phyloP scores from a whole-genome alignment of 2,797 vertebrate genomes.

The Semotilus atromaculatus region DNA sequence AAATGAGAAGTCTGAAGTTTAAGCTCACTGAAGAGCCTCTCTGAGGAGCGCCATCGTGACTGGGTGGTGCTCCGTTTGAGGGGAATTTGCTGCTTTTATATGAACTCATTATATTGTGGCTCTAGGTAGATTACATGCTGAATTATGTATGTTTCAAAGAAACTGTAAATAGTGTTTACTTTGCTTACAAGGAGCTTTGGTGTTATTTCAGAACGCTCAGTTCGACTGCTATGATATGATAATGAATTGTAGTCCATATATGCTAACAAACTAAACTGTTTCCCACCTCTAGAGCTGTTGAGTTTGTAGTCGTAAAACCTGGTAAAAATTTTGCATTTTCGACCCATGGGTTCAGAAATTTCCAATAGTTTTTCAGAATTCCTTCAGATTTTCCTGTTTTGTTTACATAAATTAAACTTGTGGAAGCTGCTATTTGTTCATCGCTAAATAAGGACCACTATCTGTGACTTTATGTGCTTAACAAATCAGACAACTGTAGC shows the following conservation, averaged over 20 bases:
- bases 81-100: slow-evolving; percentile 15
- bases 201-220: background rate
- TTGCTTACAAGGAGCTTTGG: background rate
- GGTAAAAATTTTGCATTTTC: background rate
- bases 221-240: slow-evolving; percentile 2
- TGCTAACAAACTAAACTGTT: background rate
- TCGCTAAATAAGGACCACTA: background rate
- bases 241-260: background rate
- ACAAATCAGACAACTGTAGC: background rate
- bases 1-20: background rate
- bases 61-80: background rate
- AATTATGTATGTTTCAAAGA: slow-evolving; percentile 19
- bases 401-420: background rate
- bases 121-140: slow-evolving; percentile 3
- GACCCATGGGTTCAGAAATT: background rate
- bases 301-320: background rate
- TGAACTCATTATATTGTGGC: slow-evolving; percentile 8
- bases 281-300: background rate
- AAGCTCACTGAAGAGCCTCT: background rate
- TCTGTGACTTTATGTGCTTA: background rate
- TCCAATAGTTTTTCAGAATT: background rate
- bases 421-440: background rate
- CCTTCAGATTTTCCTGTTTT: background rate
- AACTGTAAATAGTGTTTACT: background rate
- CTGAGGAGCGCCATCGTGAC: background rate